A percentile compares a stretch with the other conserved stretches of the same genome.
Conservation (phyloP, 2,797 vertebrate species). For the Melanogrammus aeglefinus region DNA sequence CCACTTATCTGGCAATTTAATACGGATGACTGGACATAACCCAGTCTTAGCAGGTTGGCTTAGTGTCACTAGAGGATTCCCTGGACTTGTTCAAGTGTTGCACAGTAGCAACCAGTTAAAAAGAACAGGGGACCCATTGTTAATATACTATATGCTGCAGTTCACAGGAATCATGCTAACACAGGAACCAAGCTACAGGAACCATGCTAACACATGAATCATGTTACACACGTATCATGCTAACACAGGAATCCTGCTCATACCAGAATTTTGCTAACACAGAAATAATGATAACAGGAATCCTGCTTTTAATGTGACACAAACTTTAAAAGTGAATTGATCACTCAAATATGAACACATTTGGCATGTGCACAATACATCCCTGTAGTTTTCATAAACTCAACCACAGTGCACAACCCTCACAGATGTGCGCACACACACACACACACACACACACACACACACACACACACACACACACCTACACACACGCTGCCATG, state of each 20-base stretch:
- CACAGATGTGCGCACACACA: constrained; percentile 26
- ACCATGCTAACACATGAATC: too few relatives aligned
- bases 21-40: constrained; percentile 20
- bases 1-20: constrained; percentile 24
- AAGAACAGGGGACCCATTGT: constrained; percentile 18
- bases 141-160: constrained; percentile 1
- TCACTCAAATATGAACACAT: neutral
- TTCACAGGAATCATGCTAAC: neutral
- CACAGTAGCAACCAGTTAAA: constrained; percentile 13
- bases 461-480: constrained; percentile 28
- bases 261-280: too few relatives aligned
- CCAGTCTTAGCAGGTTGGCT: constrained; percentile 26
- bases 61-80: constrained; percentile 34
- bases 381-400: neutral
- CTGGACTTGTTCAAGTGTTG: constrained; percentile 25
- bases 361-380: neutral
- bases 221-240: too few relatives aligned
- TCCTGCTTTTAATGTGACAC: neutral
- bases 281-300: neutral
- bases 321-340: neutral
- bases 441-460: constrained; percentile 16
- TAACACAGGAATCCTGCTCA: too few relatives aligned
- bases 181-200: neutral
- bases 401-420: neutral
- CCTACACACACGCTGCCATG: constrained; percentile 20